Base-by-base conservation (phyloP, 2,888 invertebrate species). In the Cosmopolites sordidus region DNA sequence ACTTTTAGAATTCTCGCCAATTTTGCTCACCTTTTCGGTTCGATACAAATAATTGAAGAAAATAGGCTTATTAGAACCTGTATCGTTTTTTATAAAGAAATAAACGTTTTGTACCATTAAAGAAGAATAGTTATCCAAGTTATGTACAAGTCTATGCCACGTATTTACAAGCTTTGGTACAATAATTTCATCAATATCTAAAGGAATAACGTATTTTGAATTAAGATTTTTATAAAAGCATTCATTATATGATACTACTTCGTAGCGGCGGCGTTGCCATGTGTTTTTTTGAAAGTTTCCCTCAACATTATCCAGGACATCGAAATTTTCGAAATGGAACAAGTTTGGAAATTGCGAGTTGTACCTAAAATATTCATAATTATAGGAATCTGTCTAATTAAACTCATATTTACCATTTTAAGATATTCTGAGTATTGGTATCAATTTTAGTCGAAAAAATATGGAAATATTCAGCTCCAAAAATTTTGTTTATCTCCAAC, bases 181-280 rank as follows among this genome's bases (percentile, higher is more conserved):
- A 51, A 89, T 78, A 43, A 87, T 76, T 75, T 89, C 88, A 69
- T 89, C 88, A 40, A 86, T 76, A 68, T 89, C 88, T 61, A 88
- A 72, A 8, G 87, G 85, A 18, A 87, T 74, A 14, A 87, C 74
- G 67, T 77, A 86, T 62, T 82, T 78, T 33, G 84, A 83, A 58
- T 76, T 76, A 46, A 87, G 73, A 73, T 86, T 86, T 68, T 85
- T 79, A 69, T 89, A 87, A 54, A 88, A 78, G 67, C 88, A 89
- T 69, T 87, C 87, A 69, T 89, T 89, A 70, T 88, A 89, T 0
- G 86, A 82, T 57, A 88, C 78, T 27, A 89, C 74, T 68, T 89
- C 88, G 72, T 86, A 77, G 49, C 80, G 81, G 62, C 88, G 76
- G 65, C 87, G 82, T 67, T 86, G 86, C 80, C 86, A 87, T 29